A percentile compares a stretch with the other conserved stretches of the same genome.
Evolutionary conservation across 1,140 invertebrate species (phyloP).

Genomic region (Drosophila dunni): DNA sequence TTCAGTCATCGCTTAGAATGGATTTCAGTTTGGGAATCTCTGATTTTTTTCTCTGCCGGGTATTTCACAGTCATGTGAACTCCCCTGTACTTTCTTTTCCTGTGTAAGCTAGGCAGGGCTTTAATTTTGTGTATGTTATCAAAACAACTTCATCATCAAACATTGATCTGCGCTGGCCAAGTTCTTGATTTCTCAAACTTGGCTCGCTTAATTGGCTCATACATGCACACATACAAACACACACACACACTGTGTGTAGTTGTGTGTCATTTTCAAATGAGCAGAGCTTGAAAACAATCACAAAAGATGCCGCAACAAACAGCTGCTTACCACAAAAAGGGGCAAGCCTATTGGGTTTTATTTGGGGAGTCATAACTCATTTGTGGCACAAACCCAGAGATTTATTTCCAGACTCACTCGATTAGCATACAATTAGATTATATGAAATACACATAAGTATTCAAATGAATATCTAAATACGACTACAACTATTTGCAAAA

Average conservation of each 20-base stretch:
- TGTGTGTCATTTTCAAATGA: constrained; percentile 70
- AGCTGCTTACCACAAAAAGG: constrained; percentile 27
- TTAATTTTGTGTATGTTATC: constrained; percentile 38
- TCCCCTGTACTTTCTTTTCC: constrained; percentile 49
- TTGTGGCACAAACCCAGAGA: constrained; percentile 30
- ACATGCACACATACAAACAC: constrained; percentile 20
- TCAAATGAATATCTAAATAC: constrained; percentile 31
- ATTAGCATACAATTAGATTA: constrained; percentile 78
- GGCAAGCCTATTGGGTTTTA: background rate
- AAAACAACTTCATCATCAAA: constrained; percentile 62
- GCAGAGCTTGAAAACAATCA: constrained; percentile 1
- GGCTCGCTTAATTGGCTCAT: constrained; percentile 68
- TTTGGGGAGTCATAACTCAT: constrained; percentile 61
- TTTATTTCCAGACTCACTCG: constrained; percentile 66
- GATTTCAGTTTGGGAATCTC: too few relatives aligned
- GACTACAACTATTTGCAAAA: constrained; percentile 46
- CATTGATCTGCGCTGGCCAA: constrained; percentile 70
- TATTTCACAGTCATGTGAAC: background rate
- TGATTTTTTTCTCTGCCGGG: background rate
- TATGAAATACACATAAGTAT: constrained; percentile 31
- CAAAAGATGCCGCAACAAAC: constrained; percentile 59
- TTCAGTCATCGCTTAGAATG: too few relatives aligned
- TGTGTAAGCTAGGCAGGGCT: constrained; percentile 61
- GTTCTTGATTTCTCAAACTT: constrained; percentile 47
- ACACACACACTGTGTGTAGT: constrained; percentile 3